phyloP scores from a whole-genome alignment of 2,888 invertebrate species.

The Trisateles emortualis region DNA sequence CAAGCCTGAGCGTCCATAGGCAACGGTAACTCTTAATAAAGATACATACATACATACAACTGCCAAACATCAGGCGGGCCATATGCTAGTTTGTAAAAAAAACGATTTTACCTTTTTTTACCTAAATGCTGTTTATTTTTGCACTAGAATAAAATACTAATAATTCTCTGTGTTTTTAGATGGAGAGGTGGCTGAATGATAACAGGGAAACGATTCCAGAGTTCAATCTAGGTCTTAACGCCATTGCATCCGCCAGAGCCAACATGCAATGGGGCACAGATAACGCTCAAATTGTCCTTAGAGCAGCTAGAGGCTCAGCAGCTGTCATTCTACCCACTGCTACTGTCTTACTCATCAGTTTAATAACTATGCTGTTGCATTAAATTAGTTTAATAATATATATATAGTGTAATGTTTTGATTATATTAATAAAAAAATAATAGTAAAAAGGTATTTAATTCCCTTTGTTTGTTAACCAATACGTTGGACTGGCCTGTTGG shows the following conservation, averaged over 20 bases:
- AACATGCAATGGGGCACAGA: slow-evolving; percentile 73
- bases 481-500: too few relatives aligned
- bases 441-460: too few relatives aligned
- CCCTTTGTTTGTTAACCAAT: too few relatives aligned
- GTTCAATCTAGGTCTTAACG: slow-evolving; percentile 58
- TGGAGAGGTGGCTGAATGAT: slow-evolving; percentile 70
- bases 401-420: slow-evolving; percentile 5
- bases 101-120: too few relatives aligned
- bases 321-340: slow-evolving; percentile 54
- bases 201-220: slow-evolving; percentile 63
- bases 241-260: slow-evolving; percentile 61
- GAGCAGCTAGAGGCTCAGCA: slow-evolving; percentile 66
- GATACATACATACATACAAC: too few relatives aligned
- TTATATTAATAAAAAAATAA: too few relatives aligned
- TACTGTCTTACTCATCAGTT: slow-evolving; percentile 56
- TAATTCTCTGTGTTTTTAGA: slow-evolving; percentile 53
- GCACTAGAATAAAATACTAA: background rate
- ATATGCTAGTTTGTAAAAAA: too few relatives aligned
- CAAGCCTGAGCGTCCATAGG: too few relatives aligned
- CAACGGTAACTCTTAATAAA: too few relatives aligned
- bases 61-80: too few relatives aligned
- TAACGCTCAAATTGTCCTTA: slow-evolving; percentile 58
- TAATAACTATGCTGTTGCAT: slow-evolving; percentile 59
- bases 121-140: too few relatives aligned
- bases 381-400: slow-evolving; percentile 35